phyloP scores from a whole-genome alignment of 2,888 invertebrate species.

The Luperina testacea region DNA sequence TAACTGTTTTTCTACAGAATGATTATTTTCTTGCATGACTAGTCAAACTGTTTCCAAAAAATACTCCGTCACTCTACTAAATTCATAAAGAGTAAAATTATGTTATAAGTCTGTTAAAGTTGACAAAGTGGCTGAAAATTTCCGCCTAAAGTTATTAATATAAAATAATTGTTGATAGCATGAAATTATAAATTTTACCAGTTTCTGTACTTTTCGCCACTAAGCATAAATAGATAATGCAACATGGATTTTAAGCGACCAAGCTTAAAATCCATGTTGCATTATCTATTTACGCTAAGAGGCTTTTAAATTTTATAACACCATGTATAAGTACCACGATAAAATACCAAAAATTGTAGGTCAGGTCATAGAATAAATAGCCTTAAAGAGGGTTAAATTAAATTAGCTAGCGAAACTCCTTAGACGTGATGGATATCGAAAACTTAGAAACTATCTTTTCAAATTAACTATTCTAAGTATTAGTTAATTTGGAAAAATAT shows the following conservation, averaged over 20 bases:
- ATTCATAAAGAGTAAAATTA: background rate
- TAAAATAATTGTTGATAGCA: background rate
- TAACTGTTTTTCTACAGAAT: constrained; percentile 71
- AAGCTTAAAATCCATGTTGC: background rate
- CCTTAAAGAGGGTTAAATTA: background rate
- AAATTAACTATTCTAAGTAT: background rate
- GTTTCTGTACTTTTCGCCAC: too few relatives aligned
- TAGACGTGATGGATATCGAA: too few relatives aligned
- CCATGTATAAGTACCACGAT: constrained; percentile 61
- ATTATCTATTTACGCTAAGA: background rate
- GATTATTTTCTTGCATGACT: constrained; percentile 40
- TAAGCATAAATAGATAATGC: too few relatives aligned
- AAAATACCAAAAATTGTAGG: constrained; percentile 63
- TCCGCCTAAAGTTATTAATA: too few relatives aligned
- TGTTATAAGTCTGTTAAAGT: too few relatives aligned
- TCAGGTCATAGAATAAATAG: constrained; percentile 57
- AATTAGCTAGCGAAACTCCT: background rate
- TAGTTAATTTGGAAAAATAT: too few relatives aligned
- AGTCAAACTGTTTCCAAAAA: constrained; percentile 6
- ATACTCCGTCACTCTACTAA: background rate
- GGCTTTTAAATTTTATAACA: constrained; percentile 40
- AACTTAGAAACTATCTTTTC: too few relatives aligned
- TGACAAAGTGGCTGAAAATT: background rate
- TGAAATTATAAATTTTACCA: background rate
- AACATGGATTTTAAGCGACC: too few relatives aligned